Base-by-base conservation (phyloP, 92 coral and sea anemone species). In the Epizoanthus scotinus region DNA sequence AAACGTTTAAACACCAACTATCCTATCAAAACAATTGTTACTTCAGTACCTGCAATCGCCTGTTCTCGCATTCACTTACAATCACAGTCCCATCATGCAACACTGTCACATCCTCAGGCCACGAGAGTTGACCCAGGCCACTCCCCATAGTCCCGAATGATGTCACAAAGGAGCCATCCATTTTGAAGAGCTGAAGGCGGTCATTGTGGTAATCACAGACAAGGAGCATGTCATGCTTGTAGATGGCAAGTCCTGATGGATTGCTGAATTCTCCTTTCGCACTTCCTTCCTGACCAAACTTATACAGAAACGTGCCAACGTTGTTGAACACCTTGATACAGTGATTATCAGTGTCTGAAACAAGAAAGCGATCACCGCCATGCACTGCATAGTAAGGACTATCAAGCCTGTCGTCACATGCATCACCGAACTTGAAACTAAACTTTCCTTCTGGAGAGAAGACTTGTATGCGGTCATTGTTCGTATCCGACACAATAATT, bases 181-280 rank as follows among this genome's bases (percentile, higher is more conserved):
- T 22, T 6, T 67, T 70, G 58, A 82, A 82, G 31, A 82, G 68
- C 44, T 82, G 85, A 8, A 82, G 42, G 21, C 85, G 55, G 61
- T 82, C 79, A 18, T 82, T 82, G 67, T 71, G 67, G 38, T 67
- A 82, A 29, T 82, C 78, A 70, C 85, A 82, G 44, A 82, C 85
- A n/a, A 82, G 74, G 12, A 82, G 22, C 47, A 59, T 54, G 26
- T 70, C 56, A 17, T 69, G 24, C 1, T 82, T 72, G 78, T 82
- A 67, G 57, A 82, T 54, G 1, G 85, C 77, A 14, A 82, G 67
- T 55, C 77, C 77, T 36, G 77, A 67, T 26, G 85, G 85, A 49
- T 70, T 58, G 52, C 54, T 67, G 8, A 82, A 69, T 55, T 71
- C 78, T 0, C 85, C 85, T 2, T 66, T 38, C 10, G 22, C 67